phyloP scores from a whole-genome alignment of 2,797 vertebrate species.

The Steatocranus sp. region DNA sequence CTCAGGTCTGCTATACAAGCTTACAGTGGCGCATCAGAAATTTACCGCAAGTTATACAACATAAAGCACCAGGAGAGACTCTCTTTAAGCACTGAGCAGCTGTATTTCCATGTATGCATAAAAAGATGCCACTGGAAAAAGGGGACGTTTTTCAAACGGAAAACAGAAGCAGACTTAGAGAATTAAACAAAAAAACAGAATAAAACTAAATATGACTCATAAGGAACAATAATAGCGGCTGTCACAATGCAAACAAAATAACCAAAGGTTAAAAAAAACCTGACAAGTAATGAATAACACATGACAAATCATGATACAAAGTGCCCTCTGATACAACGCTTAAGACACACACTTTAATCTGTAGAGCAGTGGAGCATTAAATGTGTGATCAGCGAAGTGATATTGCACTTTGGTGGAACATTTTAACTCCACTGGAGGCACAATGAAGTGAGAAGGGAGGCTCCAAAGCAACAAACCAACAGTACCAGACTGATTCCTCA shows the following conservation, averaged over 20 bases:
- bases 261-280: conserved; percentile 6
- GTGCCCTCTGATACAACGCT: conserved; percentile 25
- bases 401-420: conserved; percentile 52
- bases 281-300: conserved; percentile 28
- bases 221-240: not conserved
- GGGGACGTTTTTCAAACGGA: not conserved
- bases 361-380: conserved; percentile 42
- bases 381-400: conserved; percentile 53
- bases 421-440: conserved; percentile 50
- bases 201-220: not conserved
- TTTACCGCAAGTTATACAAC: conserved; percentile 54
- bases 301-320: conserved; percentile 31
- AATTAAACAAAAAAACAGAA: not conserved
- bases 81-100: not conserved
- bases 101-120: not conserved
- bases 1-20: conserved; percentile 15
- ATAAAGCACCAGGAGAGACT: not conserved
- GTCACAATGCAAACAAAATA: conserved; percentile 2
- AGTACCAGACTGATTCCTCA: conserved; percentile 44
- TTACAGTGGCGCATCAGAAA: conserved; percentile 40
- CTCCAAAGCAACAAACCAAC: conserved; percentile 38
- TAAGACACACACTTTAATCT: conserved; percentile 48
- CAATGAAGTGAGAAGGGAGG: conserved; percentile 41
- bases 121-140: not conserved
- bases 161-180: not conserved